Conservation (phyloP, 2,113 vertebrate genomes). For the Etia nguti region DNA sequence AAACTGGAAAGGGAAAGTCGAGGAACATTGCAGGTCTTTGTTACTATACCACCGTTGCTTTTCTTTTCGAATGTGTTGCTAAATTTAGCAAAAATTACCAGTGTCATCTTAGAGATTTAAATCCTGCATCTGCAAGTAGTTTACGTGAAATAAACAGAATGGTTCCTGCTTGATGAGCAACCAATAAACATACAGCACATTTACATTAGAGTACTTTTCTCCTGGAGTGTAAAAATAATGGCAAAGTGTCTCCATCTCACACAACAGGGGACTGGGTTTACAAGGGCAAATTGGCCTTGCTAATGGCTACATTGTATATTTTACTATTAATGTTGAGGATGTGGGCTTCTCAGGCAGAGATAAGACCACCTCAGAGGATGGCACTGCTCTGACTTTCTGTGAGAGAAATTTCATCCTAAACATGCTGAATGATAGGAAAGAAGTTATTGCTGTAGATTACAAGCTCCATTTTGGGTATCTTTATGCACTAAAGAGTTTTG, state of each 20-base stretch:
- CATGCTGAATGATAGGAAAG: background rate
- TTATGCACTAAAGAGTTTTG: background rate
- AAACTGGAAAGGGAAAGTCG: conserved; percentile 24
- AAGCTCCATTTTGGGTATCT: background rate
- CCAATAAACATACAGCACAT: background rate
- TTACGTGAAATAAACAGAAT: background rate
- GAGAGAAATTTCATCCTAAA: background rate
- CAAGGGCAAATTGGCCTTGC: conserved; percentile 27
- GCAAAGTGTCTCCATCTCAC: background rate
- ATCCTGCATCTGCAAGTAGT: background rate
- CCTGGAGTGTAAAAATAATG: background rate
- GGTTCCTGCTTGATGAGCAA: background rate
- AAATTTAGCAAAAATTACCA: background rate
- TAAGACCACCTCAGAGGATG: conserved; percentile 30
- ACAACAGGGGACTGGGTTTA: conserved; percentile 35
- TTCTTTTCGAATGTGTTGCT: background rate
- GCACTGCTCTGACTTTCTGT: background rate
- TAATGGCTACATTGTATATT: conserved; percentile 30
- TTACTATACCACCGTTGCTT: background rate
- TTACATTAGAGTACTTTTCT: conserved; percentile 11
- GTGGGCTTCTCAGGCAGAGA: conserved; percentile 2
- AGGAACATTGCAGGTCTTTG: background rate
- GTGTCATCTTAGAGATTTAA: background rate
- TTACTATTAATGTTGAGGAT: conserved; percentile 33
- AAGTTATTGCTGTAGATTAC: background rate